A percentile compares a stretch with the other conserved stretches of the same genome.
phyloP scores from a whole-genome alignment of 2,797 vertebrate species.

The Psittacula derbiana region DNA sequence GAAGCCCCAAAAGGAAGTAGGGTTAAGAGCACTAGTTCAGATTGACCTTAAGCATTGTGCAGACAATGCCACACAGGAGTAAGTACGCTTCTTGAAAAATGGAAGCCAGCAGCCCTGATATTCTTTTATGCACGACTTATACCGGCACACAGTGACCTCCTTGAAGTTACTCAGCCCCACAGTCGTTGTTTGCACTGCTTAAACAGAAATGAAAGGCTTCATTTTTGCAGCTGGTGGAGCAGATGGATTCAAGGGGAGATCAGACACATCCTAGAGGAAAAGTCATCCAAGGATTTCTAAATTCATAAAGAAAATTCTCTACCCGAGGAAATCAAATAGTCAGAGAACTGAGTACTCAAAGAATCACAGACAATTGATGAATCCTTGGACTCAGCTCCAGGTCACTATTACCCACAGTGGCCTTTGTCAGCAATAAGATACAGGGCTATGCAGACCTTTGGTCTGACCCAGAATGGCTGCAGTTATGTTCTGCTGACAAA shows the following conservation, averaged over 20 bases:
- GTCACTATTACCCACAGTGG: not conserved
- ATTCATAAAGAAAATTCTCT: not conserved
- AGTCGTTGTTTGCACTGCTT: not conserved
- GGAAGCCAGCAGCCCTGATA: not conserved
- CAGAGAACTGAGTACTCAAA: not conserved
- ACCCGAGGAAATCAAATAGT: not conserved
- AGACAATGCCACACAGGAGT: not conserved
- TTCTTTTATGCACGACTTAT: not conserved
- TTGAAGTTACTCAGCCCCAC: not conserved
- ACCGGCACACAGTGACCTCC: not conserved
- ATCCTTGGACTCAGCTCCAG: not conserved
- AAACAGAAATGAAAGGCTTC: not conserved
- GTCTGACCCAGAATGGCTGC: not conserved
- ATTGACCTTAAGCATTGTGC: not conserved
- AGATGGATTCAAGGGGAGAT: not conserved
- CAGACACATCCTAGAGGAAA: not conserved
- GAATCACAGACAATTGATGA: accelerated
- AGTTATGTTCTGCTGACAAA: not conserved
- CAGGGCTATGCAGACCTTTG: accelerated
- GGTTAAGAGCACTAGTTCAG: not conserved
- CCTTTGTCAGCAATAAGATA: not conserved
- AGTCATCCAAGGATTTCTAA: not conserved
- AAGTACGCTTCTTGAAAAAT: not conserved
- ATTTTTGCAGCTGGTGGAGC: not conserved
- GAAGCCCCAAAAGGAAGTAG: not conserved